phyloP scores from a whole-genome alignment of 2,797 vertebrate genomes.

The Leuciscus waleckii region DNA sequence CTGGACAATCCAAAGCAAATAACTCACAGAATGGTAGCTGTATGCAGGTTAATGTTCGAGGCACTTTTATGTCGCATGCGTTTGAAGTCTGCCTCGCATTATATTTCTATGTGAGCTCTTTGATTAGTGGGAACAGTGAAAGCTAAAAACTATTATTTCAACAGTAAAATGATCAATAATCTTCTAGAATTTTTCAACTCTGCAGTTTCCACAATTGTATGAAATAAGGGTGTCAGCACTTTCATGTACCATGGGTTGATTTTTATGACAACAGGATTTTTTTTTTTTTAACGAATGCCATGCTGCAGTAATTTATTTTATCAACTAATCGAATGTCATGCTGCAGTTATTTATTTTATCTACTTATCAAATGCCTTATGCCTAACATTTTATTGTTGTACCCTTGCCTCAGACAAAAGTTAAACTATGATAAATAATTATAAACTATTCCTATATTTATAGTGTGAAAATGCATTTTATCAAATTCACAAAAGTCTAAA shows the following conservation, averaged over 20 bases:
- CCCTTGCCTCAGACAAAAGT: not conserved
- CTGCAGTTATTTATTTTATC: not conserved
- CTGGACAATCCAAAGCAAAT: constrained; percentile 53
- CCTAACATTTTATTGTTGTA: constrained; percentile 1
- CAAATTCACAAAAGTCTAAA: not conserved
- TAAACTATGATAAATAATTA: not conserved
- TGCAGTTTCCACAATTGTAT: not conserved
- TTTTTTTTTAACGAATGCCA: not conserved
- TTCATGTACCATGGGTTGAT: not conserved
- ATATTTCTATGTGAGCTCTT: constrained; percentile 39
- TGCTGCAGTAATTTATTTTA: not conserved
- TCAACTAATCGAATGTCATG: not conserved
- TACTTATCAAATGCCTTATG: not conserved
- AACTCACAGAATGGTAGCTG: constrained; percentile 34
- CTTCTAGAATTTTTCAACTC: not conserved
- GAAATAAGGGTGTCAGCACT: not conserved
- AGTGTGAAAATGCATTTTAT: not conserved
- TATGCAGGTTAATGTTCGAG: constrained; percentile 41
- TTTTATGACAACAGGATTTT: not conserved
- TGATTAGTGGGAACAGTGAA: constrained; percentile 35
- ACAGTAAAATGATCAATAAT: not conserved
- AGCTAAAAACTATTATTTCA: constrained; percentile 32
- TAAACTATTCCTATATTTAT: not conserved
- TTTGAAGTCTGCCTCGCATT: constrained; percentile 45
- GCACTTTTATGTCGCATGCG: constrained; percentile 43